Conservation (phyloP, 2,888 invertebrate species). For the Endomychus coccineus region DNA sequence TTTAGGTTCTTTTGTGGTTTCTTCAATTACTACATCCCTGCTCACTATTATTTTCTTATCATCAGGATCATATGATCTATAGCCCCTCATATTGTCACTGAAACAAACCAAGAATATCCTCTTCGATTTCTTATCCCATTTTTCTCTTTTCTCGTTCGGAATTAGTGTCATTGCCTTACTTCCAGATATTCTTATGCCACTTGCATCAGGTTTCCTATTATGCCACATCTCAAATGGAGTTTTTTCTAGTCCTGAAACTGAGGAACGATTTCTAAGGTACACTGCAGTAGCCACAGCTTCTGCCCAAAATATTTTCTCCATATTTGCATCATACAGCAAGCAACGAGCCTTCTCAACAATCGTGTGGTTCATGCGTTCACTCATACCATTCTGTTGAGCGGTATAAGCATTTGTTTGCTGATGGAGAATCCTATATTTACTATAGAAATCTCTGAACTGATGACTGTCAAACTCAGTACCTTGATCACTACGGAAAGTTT, state of each 20-base stretch:
- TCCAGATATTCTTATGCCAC: slow-evolving; percentile 20
- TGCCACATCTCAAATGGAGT: slow-evolving; percentile 22
- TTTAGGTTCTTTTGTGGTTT: slow-evolving; percentile 9
- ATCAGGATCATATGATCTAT: slow-evolving; percentile 18
- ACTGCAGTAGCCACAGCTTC: slow-evolving; percentile 26
- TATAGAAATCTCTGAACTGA: slow-evolving; percentile 20
- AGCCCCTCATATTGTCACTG: slow-evolving; percentile 17
- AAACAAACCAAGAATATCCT: slow-evolving; percentile 18
- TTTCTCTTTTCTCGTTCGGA: slow-evolving; percentile 21
- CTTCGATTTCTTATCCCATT: slow-evolving; percentile 21
- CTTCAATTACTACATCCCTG: slow-evolving; percentile 13
- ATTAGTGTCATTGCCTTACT: slow-evolving; percentile 19
- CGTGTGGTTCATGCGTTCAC: slow-evolving; percentile 14
- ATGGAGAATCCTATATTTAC: slow-evolving; percentile 18
- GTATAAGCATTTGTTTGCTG: slow-evolving; percentile 16
- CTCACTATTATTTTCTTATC: slow-evolving; percentile 10
- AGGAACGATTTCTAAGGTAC: slow-evolving; percentile 19
- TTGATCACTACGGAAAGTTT: slow-evolving; percentile 26
- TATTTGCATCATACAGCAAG: slow-evolving; percentile 16
- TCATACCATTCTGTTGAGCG: slow-evolving; percentile 16
- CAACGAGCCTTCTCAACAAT: slow-evolving; percentile 16
- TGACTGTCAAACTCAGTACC: slow-evolving; percentile 22
- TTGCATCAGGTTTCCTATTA: slow-evolving; percentile 19
- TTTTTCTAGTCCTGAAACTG: slow-evolving; percentile 17
- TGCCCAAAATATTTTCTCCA: slow-evolving; percentile 27